Percentiles rank a stretch among this genome's conserved stretches.
Evolutionary conservation across 2,113 vertebrate genomes (phyloP).

Genomic region (Leptocoma aspasia): DNA sequence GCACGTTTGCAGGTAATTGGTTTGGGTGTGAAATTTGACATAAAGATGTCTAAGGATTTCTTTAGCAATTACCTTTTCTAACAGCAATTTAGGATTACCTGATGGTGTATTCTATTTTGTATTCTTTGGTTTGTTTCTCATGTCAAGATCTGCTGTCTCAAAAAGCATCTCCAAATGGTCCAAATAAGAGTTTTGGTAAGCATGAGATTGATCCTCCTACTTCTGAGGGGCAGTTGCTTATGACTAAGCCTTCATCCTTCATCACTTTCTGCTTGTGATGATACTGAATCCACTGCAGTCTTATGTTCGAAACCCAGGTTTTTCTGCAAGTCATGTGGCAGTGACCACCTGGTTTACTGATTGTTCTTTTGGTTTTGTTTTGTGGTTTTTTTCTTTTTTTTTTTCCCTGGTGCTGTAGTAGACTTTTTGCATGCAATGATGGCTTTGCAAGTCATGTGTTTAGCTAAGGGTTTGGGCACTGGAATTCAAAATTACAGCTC

Average conservation of each 20-base stretch:
- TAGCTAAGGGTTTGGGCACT: background rate
- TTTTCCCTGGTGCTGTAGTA: background rate
- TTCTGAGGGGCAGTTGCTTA: background rate
- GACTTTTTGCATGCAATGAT: too few relatives aligned
- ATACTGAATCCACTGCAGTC: background rate
- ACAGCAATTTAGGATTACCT: background rate
- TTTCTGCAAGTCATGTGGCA: background rate
- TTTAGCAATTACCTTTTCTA: background rate
- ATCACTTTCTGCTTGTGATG: background rate
- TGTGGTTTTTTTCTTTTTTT: background rate
- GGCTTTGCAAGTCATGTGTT: background rate
- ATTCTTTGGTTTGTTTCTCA: background rate
- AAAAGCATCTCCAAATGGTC: background rate
- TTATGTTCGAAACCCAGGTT: background rate
- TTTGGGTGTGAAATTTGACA: background rate
- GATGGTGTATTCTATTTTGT: background rate
- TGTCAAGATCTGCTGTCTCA: background rate
- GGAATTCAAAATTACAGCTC: background rate
- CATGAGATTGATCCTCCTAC: background rate
- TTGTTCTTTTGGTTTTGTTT: background rate
- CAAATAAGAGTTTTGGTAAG: background rate
- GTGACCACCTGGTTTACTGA: background rate
- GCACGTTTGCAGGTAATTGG: conserved; percentile 11
- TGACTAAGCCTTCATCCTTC: background rate
- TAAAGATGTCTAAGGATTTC: background rate